Percentiles rank a stretch among this genome's conserved stretches.
Evolutionary conservation across 2,113 vertebrate species (phyloP).

Genomic region (Apteryx owenii): DNA sequence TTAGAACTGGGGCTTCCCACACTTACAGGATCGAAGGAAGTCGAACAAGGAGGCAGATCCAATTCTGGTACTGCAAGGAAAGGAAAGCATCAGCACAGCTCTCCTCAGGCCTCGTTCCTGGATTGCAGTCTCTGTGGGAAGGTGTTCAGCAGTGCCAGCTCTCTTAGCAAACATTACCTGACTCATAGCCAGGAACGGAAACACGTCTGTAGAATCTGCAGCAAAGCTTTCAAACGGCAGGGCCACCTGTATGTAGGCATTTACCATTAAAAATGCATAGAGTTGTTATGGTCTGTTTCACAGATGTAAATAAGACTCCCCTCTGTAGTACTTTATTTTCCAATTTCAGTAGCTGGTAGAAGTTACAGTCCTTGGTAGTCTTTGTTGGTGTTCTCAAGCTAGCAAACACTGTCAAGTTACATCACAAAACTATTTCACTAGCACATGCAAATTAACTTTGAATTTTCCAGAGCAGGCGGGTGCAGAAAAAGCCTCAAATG

Average conservation of each 20-base stretch:
- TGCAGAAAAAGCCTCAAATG: not conserved
- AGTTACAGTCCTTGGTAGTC: too few species aligned
- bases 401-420: not conserved
- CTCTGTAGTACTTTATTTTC: not conserved
- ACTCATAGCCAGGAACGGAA: constrained; percentile 77
- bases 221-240: constrained; percentile 78
- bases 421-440: not conserved
- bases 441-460: not conserved
- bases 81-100: constrained; percentile 36
- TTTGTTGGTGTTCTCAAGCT: not conserved
- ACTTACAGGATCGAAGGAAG: constrained; percentile 5
- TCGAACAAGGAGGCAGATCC: constrained; percentile 30
- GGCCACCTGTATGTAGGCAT: constrained; percentile 79
- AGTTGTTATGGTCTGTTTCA: not conserved
- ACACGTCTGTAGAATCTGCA: constrained; percentile 76
- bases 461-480: not conserved
- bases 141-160: constrained; percentile 72
- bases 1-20: constrained; percentile 29
- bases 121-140: constrained; percentile 77
- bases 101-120: constrained; percentile 17
- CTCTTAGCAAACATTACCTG: constrained; percentile 79
- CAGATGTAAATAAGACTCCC: not conserved
- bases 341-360: not conserved
- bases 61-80: not conserved
- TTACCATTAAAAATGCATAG: not conserved